Conservation (phyloP, 2,797 vertebrate genomes). For the Distichodus sexfasciatus region DNA sequence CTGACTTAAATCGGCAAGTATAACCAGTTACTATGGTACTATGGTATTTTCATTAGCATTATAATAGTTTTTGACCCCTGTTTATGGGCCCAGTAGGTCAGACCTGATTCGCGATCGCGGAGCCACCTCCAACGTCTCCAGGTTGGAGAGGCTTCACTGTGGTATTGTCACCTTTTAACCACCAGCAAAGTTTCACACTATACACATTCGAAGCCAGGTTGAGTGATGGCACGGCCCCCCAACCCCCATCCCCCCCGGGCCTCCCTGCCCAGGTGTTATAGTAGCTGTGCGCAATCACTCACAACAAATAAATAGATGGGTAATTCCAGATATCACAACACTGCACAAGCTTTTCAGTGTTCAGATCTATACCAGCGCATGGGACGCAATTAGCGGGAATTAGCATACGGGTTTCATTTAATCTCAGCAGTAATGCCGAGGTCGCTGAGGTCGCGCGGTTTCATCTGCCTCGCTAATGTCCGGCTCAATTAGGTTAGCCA, state of each 20-base stretch:
- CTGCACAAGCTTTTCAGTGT: too few relatives aligned
- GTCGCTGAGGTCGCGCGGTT: background rate
- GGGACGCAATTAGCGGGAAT: background rate
- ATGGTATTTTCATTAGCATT: too few relatives aligned
- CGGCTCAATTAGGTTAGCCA: background rate
- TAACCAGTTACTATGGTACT: too few relatives aligned
- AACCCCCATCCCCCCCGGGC: too few relatives aligned
- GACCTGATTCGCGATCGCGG: too few relatives aligned
- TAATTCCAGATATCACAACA: background rate
- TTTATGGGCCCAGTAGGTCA: too few relatives aligned
- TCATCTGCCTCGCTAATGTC: background rate
- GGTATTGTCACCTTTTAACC: slow-evolving; percentile 41
- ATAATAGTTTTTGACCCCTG: too few relatives aligned
- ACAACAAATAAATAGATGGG: background rate
- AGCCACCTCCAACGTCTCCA: slow-evolving; percentile 10
- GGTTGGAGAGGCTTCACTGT: slow-evolving; percentile 1
- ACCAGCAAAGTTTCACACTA: slow-evolving; percentile 33
- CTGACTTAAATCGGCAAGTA: too few relatives aligned
- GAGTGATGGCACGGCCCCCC: slow-evolving; percentile 17
- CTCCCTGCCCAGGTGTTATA: slow-evolving; percentile 17
- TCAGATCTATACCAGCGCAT: background rate
- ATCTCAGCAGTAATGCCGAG: background rate
- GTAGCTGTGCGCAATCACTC: background rate
- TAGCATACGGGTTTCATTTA: background rate
- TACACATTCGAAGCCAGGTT: slow-evolving; percentile 17